Base-by-base conservation (phyloP, 2,797 vertebrate species). In the Halcyon chelicuti region DNA sequence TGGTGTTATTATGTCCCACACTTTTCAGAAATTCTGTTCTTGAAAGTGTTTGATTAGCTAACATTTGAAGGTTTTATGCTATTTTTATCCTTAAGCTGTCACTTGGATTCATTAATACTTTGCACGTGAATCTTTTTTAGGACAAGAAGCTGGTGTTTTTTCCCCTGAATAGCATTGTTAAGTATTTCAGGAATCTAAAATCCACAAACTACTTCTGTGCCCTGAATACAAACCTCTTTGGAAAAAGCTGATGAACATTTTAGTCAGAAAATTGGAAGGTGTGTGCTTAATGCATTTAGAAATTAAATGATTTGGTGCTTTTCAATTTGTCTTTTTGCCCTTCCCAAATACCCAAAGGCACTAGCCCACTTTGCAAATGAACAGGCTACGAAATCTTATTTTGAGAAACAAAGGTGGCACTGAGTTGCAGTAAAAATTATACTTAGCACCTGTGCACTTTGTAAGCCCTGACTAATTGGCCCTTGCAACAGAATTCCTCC, bases 331-430 rank as follows among this genome's bases (percentile, higher is more conserved):
- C 96, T 96, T 93, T 94, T 94, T 93, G 94, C 92, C 96, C 96
- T 97, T 97, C 94, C 88, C 93, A 89, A 96, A 97, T 96, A 96
- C 96, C 96, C 96, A 97, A 94, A 96, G 95, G 95, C 94, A 86
- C 94, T 96, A 96, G 95, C 96, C 95, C 95, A 96, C 95, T 96
- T 97, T 94, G 94, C 60, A 96, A 96, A 96, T 88, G 93, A 95
- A 89, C 40, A 86, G 91, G 82, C 93, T 94, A 85, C 55, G 95
- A 96, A 94, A 94, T 96, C 93, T 95, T 95, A 91, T 90, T 96
- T 93, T 95, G 92, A 97, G 88, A 95, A 95, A 94, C 89, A 93
- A 87, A 96, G 86, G 92, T 94, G 95, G 95, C 93, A 96, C 74
- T 0, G 4, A 82, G 37, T 92, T 93, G 77, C 77, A 79, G 86